A percentile compares a stretch with the other conserved stretches of the same genome.
Evolutionary conservation across 35 echinoderm and acorn worm species (phyloP).

Genomic region (Apostichopus japonicus): DNA sequence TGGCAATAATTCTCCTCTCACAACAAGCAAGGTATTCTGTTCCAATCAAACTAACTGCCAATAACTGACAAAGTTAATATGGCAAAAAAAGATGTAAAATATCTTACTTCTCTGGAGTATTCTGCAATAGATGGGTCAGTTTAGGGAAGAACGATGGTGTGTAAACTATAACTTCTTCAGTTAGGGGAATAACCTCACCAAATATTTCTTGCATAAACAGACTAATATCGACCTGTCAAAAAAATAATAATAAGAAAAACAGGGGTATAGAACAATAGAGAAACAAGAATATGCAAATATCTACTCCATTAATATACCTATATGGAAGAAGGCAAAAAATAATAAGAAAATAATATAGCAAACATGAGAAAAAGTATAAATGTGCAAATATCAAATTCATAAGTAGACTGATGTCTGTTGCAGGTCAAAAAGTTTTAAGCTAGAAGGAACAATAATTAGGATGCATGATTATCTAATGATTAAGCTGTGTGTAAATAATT

Average conservation of each 20-base stretch:
- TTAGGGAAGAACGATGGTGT: conserved; percentile 68
- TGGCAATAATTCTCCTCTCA: too few relatives aligned
- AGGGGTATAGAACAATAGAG: background rate
- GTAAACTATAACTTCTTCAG: conserved; percentile 68
- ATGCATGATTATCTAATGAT: too few relatives aligned
- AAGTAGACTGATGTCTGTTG: too few relatives aligned
- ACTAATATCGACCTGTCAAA: conserved; percentile 59
- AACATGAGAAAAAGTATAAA: background rate
- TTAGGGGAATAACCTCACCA: conserved; percentile 41
- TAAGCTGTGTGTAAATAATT: too few relatives aligned
- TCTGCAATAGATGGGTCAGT: conserved; percentile 64
- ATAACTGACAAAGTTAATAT: too few relatives aligned
- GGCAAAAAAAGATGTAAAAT: background rate
- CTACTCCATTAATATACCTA: background rate
- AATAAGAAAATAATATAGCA: background rate
- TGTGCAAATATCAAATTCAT: too few relatives aligned
- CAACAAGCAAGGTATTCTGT: too few relatives aligned
- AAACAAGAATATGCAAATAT: background rate
- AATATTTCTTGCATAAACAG: conserved; percentile 67
- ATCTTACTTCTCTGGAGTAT: conserved; percentile 53
- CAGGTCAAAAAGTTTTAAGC: too few relatives aligned
- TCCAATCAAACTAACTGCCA: too few relatives aligned
- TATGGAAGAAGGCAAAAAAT: too few relatives aligned
- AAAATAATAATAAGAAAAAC: background rate
- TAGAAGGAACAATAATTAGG: too few relatives aligned